Evolutionary conservation across 2,113 vertebrate genomes (phyloP).

Genomic region (Siniperca knerii): DNA sequence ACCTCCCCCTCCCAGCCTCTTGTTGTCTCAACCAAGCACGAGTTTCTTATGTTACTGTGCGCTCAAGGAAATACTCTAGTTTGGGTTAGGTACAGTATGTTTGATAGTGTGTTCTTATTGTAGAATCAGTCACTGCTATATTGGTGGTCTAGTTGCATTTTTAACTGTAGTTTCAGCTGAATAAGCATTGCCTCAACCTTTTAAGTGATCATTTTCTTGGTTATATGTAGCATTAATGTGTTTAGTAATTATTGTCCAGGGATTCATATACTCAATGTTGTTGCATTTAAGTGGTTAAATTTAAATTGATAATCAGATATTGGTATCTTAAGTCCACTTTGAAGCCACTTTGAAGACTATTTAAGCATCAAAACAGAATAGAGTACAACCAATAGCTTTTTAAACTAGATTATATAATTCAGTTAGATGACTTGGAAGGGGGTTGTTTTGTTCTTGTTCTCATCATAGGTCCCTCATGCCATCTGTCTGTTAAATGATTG

Average conservation of each 20-base stretch:
- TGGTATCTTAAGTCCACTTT: background rate
- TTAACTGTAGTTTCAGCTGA: no score
- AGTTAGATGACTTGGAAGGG: background rate
- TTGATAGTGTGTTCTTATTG: no score
- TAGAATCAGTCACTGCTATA: background rate
- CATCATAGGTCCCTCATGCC: background rate
- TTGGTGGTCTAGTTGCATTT: background rate
- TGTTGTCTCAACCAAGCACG: conserved; percentile 5
- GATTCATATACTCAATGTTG: no score
- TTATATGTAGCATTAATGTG: no score
- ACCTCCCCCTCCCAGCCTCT: conserved; percentile 6
- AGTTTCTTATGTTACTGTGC: conserved; percentile 11
- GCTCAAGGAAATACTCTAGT: background rate
- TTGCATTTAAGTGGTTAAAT: no score
- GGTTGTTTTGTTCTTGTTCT: conserved; percentile 14
- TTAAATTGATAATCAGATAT: background rate
- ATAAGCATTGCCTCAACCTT: no score
- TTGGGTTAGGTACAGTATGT: background rate
- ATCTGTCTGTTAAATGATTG: conserved; percentile 51
- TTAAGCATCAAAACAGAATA: background rate
- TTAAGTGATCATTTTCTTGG: no score
- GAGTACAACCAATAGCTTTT: background rate
- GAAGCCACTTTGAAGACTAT: background rate
- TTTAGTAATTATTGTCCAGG: no score
- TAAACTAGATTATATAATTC: background rate